Evolutionary conservation across 2,797 vertebrate species (phyloP).

Genomic region (Silurus aristotelis): DNA sequence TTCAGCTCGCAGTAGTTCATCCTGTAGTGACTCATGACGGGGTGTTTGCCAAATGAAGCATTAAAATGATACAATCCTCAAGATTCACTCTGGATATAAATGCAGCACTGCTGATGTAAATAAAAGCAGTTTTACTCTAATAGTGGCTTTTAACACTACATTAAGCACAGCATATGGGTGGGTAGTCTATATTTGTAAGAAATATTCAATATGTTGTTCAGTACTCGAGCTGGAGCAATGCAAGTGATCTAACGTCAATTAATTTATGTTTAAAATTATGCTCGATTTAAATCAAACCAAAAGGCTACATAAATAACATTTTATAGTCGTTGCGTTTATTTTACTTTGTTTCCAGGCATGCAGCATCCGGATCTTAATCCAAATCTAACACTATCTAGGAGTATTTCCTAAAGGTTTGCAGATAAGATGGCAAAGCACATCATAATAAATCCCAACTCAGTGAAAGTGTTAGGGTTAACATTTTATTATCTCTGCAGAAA

Average conservation of each 20-base stretch:
- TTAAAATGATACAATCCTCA: slow-evolving; percentile 13
- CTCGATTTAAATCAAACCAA: background rate
- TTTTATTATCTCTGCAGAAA: background rate
- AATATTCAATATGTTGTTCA: background rate
- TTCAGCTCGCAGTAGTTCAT: background rate
- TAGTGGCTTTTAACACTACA: slow-evolving; percentile 26
- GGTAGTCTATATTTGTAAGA: background rate
- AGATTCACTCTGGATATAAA: background rate
- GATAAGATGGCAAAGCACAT: background rate
- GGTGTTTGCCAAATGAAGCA: slow-evolving; percentile 24
- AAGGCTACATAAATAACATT: background rate
- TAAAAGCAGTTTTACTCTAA: slow-evolving; percentile 23
- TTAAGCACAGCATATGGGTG: slow-evolving; percentile 17
- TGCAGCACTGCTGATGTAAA: background rate
- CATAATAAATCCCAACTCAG: background rate
- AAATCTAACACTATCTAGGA: background rate
- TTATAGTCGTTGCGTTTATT: background rate
- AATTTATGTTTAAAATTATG: background rate
- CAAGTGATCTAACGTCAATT: background rate
- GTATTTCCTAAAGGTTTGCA: background rate
- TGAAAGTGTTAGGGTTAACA: background rate
- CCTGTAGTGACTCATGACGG: background rate
- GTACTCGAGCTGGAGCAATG: background rate
- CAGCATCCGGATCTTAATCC: background rate
- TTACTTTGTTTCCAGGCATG: background rate